A percentile compares a stretch with the other conserved stretches of the same genome.
phyloP scores from a whole-genome alignment of 2,113 vertebrate genomes.

The Macroglossus sobrinus region DNA sequence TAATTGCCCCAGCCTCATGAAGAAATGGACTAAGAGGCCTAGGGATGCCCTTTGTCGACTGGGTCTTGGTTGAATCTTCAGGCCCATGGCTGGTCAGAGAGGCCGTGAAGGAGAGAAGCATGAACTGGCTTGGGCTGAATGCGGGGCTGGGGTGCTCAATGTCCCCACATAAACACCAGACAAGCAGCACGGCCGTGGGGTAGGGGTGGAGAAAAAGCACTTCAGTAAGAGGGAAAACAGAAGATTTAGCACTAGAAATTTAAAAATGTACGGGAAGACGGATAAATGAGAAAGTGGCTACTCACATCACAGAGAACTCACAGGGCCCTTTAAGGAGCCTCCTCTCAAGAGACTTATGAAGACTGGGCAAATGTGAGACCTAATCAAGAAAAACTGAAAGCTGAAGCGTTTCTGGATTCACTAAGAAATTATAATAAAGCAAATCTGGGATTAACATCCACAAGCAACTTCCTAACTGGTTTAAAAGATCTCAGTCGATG shows the following conservation, averaged over 20 bases:
- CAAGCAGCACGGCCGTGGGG: too few relatives aligned
- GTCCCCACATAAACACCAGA: background rate
- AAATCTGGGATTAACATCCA: background rate
- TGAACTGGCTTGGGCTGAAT: background rate
- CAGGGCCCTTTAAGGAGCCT: background rate
- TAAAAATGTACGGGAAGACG: background rate
- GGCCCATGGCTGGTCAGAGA: background rate
- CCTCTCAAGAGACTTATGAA: background rate
- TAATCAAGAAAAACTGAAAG: background rate
- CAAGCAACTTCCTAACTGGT: background rate
- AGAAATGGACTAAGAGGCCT: background rate
- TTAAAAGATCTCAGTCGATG: background rate
- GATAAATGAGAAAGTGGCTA: background rate
- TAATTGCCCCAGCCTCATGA: too few relatives aligned
- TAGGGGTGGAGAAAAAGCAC: background rate
- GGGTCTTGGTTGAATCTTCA: background rate
- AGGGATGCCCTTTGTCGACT: too few relatives aligned
- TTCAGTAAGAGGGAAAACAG: background rate
- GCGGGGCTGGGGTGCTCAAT: background rate
- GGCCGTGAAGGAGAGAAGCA: background rate
- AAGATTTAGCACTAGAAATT: background rate
- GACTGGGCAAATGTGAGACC: background rate
- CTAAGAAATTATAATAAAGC: background rate
- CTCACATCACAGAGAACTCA: too few relatives aligned
- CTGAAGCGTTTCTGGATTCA: background rate